phyloP scores from a whole-genome alignment of 2,888 invertebrate species.

The Scaptomyza parva region DNA sequence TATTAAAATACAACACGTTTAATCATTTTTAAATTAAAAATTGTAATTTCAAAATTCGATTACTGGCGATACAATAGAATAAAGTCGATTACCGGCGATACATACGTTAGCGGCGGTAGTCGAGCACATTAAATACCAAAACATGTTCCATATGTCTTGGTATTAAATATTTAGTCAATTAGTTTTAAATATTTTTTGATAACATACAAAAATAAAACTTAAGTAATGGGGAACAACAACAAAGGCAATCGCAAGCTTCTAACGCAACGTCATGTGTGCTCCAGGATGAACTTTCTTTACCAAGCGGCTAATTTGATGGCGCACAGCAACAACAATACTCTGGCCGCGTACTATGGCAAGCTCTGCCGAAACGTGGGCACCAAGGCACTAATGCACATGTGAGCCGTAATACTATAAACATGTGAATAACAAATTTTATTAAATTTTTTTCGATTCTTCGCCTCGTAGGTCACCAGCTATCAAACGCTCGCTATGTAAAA shows the following conservation, averaged over 20 bases:
- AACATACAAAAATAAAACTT: not conserved
- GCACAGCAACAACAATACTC: conserved; percentile 67
- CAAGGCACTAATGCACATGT: conserved; percentile 83
- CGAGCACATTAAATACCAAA: not conserved
- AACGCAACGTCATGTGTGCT: conserved; percentile 52
- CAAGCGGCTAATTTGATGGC: conserved; percentile 84
- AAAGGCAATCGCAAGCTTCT: conserved; percentile 51
- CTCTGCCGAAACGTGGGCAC: conserved; percentile 82
- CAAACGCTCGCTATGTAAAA: conserved; percentile 83
- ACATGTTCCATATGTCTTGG: not conserved
- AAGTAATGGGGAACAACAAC: conserved; percentile 42
- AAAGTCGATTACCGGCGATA: no score
- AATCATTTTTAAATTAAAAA: not conserved
- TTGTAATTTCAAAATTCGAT: not conserved
- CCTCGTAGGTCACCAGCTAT: conserved; percentile 81
- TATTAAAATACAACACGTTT: not conserved
- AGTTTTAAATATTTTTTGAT: not conserved
- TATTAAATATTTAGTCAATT: not conserved
- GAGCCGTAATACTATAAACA: conserved; percentile 40
- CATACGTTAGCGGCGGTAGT: not conserved
- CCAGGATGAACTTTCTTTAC: conserved; percentile 83
- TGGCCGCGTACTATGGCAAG: conserved; percentile 83
- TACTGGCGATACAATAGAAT: no score
- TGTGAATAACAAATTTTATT: not conserved
- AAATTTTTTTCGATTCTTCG: not conserved